phyloP scores from a whole-genome alignment of 2,888 invertebrate genomes.

The Pammene fasciana region DNA sequence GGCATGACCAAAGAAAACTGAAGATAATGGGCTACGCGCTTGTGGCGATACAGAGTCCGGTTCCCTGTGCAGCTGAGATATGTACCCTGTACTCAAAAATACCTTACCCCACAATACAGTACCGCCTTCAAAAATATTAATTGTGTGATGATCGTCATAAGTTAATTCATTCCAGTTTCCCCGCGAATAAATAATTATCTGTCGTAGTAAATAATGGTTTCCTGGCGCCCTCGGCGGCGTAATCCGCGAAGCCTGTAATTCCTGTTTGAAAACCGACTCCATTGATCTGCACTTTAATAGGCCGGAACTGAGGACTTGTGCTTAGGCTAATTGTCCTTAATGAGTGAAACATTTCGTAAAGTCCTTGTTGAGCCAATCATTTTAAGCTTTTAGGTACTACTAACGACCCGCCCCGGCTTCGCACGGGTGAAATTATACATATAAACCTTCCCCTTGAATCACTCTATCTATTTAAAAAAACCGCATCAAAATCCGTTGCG shows the following conservation, averaged over 20 bases:
- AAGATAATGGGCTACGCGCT: too few species aligned
- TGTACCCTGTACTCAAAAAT: too few species aligned
- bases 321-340: conserved; percentile 23
- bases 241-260: conserved; percentile 33
- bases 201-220: not conserved
- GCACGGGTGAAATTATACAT: too few species aligned
- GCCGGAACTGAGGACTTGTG: conserved; percentile 18
- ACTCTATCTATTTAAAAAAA: too few species aligned
- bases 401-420: too few species aligned
- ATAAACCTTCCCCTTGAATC: too few species aligned
- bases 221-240: not conserved
- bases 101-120: too few species aligned
- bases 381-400: not conserved
- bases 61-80: too few species aligned
- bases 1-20: too few species aligned
- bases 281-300: conserved; percentile 31
- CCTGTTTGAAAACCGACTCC: conserved; percentile 29
- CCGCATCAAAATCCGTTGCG: too few species aligned
- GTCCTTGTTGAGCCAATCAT: not conserved
- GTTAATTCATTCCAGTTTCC: not conserved
- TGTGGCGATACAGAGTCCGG: too few species aligned
- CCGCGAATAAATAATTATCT: not conserved
- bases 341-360: conserved; percentile 18
- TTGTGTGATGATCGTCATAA: not conserved
- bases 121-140: not conserved